Evolutionary conservation across 2,888 invertebrate species (phyloP).

Genomic region (Scaptomyza caliginosa): DNA sequence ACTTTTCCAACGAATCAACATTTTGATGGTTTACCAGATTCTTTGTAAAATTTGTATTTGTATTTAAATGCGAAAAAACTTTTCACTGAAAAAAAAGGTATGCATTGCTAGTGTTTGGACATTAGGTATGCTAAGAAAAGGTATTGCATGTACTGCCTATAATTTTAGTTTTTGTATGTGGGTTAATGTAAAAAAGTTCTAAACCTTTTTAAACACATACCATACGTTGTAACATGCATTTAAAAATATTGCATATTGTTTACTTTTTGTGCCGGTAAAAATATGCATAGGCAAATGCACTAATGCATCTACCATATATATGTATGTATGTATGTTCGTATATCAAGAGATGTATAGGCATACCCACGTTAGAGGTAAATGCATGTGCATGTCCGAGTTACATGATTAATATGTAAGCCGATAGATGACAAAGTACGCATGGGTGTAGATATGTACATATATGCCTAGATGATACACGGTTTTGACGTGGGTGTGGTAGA

Average conservation of each 20-base stretch:
- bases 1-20: conserved; percentile 94
- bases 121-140: not conserved
- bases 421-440: not conserved
- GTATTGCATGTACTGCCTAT: not conserved
- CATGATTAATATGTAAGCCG: not conserved
- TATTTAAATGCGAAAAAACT: conserved; percentile 6
- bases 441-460: not conserved
- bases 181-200: too few relatives aligned
- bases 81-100: conserved; percentile 16
- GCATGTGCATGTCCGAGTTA: not conserved
- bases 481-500: conserved; percentile 46
- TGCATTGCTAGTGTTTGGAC: not conserved
- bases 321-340: not conserved
- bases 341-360: not conserved
- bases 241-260: conserved; percentile 26
- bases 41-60: conserved; percentile 5
- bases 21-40: conserved; percentile 77
- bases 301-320: too few relatives aligned
- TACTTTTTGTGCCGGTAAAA: conserved; percentile 41
- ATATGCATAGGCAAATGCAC: not conserved
- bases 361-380: not conserved
- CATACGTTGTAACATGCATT: too few relatives aligned
- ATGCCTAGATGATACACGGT: conserved; percentile 1
- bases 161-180: too few relatives aligned
- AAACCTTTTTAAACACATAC: too few relatives aligned